Evolutionary conservation across 2,888 invertebrate genomes (phyloP), one percentile per base, ranked within the genome.

Genomic region (Trissonchulus sp.): DNA sequence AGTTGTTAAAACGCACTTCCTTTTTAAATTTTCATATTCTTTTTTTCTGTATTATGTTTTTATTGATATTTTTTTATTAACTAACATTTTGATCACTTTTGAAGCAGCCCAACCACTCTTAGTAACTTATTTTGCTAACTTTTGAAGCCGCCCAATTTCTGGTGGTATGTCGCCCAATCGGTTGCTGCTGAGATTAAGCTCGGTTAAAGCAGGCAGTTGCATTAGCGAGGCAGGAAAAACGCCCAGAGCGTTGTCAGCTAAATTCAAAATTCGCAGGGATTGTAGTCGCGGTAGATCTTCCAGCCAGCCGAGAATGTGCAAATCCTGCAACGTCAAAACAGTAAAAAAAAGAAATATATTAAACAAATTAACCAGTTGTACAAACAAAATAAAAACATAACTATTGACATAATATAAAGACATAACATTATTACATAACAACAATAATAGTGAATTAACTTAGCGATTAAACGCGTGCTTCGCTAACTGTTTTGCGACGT

Each of bases 281-380:
- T 79, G 79, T 77, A 87, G 85, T 68, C 83, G 83, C 3, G 83
- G 83, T 35, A 87, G 80, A 78, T 87, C 87, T 79, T 87, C 86
- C 28, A 87, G 79, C 85, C 85, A 86, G 37, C 87, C 86, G 35
- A 82, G 85, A 72, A 83, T 84, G 78, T 84, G 84, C 76, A 84
- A 83, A 74, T 85, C 85, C 75, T 85, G 31, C 2, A 72, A 73
- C 28, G 69, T 3, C 18, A 62, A 71, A 31, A 33, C 28, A 15
- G 15, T 34, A 18, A n/a, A 28, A 15, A 18, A 8, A 28, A 8
- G 3, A 15, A n/a, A n/a, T 28, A 8, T n/a, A 18, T 65, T 8
- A 65, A 65, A 18, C n/a, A n/a, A n/a, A n/a, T n/a, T n/a, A n/a
- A n/a, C n/a, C n/a, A n/a, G n/a, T n/a, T n/a, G n/a, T n/a, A n/a